phyloP scores from a whole-genome alignment of 2,888 invertebrate species.

The Atethmia centrago region DNA sequence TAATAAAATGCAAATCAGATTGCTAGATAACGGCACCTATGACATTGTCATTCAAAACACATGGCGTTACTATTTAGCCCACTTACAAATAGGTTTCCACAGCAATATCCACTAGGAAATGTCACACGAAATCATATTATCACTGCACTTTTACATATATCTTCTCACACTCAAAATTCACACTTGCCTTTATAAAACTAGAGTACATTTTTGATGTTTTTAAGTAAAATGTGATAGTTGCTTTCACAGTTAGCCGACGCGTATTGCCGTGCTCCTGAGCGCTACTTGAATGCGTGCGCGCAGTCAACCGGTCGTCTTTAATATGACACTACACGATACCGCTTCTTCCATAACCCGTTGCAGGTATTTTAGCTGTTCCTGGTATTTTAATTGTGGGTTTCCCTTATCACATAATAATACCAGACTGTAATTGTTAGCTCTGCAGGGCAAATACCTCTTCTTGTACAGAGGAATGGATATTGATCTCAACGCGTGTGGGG shows the following conservation, averaged over 20 bases:
- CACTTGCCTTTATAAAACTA: not conserved
- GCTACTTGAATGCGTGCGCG: conserved; percentile 54
- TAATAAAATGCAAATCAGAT: conserved; percentile 32
- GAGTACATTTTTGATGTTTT: conserved; percentile 18
- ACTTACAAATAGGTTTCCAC: conserved; percentile 56
- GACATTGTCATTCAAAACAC: conserved; percentile 53
- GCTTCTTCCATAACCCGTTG: conserved; percentile 16
- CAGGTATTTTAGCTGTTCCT: not conserved
- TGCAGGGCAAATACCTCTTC: not conserved
- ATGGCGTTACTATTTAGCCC: conserved; percentile 43
- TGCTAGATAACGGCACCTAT: conserved; percentile 10
- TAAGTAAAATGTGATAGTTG: conserved; percentile 43
- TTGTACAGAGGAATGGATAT: not conserved
- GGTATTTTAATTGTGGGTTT: not conserved
- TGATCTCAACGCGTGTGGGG: not conserved
- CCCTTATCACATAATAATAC: not conserved
- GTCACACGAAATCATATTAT: conserved; percentile 22
- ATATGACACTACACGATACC: conserved; percentile 30
- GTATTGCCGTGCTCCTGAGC: conserved; percentile 41
- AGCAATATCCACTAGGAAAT: conserved; percentile 18
- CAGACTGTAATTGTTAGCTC: not conserved
- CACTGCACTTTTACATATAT: conserved; percentile 15
- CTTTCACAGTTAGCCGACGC: conserved; percentile 51
- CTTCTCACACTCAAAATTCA: conserved; percentile 28
- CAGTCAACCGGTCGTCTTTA: conserved; percentile 48